Conservation (phyloP, 2,797 vertebrate species). For the Phylloscopus collybita region DNA sequence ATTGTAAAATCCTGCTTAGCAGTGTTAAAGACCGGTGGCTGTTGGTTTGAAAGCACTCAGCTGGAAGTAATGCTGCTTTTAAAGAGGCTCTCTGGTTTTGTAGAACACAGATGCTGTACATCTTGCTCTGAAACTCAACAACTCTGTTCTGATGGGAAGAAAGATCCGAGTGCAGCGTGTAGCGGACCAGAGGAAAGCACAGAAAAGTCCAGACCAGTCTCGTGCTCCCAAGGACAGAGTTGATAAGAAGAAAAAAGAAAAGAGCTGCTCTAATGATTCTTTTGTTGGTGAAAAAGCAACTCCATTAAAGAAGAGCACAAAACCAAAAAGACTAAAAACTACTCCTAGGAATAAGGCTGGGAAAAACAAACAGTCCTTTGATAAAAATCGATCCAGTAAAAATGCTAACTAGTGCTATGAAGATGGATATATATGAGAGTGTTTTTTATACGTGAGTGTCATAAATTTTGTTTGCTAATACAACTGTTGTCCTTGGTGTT, state of each 20-base stretch:
- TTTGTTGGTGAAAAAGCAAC: conserved; percentile 76
- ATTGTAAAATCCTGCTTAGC: background rate
- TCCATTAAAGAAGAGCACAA: conserved; percentile 30
- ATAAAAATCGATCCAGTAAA: background rate
- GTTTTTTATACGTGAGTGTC: background rate
- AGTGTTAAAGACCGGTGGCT: background rate
- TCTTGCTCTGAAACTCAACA: conserved; percentile 79
- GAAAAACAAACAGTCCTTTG: conserved; percentile 27
- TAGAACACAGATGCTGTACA: conserved; percentile 79
- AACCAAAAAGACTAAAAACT: conserved; percentile 63
- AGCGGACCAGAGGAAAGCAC: conserved; percentile 54
- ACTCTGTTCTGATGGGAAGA: conserved; percentile 77
- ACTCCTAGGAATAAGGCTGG: conserved; percentile 17
- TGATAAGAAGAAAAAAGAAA: background rate
- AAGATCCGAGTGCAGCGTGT: conserved; percentile 76
- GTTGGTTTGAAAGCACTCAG: rapidly evolving
- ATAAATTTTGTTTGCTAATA: background rate
- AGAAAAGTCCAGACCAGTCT: background rate
- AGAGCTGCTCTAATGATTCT: background rate
- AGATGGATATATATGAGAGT: background rate
- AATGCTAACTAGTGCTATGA: rapidly evolving
- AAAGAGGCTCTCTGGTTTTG: background rate
- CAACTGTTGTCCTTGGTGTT: background rate
- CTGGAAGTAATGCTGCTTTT: background rate
- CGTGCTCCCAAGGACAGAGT: conserved; percentile 26